phyloP scores from a whole-genome alignment of 1,140 invertebrate genomes.

The Drosophila leontia region DNA sequence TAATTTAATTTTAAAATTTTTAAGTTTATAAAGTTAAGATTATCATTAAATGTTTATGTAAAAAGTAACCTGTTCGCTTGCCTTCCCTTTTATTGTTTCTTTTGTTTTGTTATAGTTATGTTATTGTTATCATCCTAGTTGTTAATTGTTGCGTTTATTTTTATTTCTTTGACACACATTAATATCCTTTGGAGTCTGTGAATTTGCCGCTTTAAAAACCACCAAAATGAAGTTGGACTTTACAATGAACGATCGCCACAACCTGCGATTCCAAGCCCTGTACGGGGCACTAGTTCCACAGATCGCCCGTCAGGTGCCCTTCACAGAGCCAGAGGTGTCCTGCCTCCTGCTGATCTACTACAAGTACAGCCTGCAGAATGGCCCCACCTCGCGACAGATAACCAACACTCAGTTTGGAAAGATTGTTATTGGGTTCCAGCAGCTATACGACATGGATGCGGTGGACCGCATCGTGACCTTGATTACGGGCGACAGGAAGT shows the following conservation, averaged over 20 bases:
- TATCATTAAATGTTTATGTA: background rate
- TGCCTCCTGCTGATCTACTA: constrained; percentile 35
- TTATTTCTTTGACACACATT: background rate
- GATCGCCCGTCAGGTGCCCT: constrained; percentile 16
- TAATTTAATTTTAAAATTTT: background rate
- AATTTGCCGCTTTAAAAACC: background rate
- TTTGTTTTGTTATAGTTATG: background rate
- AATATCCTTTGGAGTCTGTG: background rate
- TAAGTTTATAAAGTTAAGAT: background rate
- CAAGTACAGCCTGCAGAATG: constrained; percentile 28
- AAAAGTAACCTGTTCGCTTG: background rate
- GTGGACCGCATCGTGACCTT: constrained; percentile 25
- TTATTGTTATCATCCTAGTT: too few species aligned
- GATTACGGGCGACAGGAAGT: constrained; percentile 11
- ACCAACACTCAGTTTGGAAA: constrained; percentile 17
- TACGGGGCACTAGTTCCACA: constrained; percentile 6
- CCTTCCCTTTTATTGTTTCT: too few species aligned
- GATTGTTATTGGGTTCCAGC: constrained; percentile 27
- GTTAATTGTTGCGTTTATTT: background rate
- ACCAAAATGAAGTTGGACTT: constrained; percentile 23
- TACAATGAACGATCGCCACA: constrained; percentile 24
- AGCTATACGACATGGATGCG: constrained; percentile 34
- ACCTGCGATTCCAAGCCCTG: constrained; percentile 20
- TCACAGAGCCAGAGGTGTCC: constrained; percentile 26
- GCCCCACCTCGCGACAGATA: constrained; percentile 13